phyloP scores from a whole-genome alignment of 1,140 invertebrate species.

The Neodiprion virginianus region DNA sequence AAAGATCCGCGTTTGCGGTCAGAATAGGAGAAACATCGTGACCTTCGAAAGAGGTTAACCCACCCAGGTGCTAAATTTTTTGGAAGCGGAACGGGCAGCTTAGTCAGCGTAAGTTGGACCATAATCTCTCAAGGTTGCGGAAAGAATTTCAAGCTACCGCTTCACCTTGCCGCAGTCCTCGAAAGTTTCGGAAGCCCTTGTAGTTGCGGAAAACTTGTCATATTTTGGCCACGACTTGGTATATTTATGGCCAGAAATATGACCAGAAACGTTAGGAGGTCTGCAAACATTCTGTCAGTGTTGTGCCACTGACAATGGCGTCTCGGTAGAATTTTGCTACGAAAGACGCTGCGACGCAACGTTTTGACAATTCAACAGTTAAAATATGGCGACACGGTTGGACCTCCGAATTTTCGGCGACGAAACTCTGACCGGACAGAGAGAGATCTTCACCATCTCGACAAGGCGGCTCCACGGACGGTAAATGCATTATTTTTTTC shows the following conservation, averaged over 20 bases:
- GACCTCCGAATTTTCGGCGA: constrained; percentile 25
- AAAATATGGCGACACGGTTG: constrained; percentile 24
- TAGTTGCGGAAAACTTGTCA: constrained; percentile 38
- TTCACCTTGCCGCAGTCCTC: background rate
- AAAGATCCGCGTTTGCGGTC: no score
- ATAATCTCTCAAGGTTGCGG: background rate
- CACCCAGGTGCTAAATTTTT: background rate
- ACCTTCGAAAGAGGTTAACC: background rate
- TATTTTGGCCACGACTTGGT: constrained; percentile 52
- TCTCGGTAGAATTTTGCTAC: background rate
- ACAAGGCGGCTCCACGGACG: constrained; percentile 28
- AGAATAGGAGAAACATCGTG: background rate
- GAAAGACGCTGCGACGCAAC: background rate
- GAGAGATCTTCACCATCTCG: background rate
- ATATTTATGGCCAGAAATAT: constrained; percentile 58
- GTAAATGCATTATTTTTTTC: constrained; percentile 38
- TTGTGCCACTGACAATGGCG: background rate
- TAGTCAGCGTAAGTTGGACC: background rate
- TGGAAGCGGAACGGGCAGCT: background rate
- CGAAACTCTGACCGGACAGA: background rate
- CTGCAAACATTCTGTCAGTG: constrained; percentile 39
- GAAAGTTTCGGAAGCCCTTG: background rate
- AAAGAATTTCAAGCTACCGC: constrained; percentile 1
- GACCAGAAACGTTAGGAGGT: constrained; percentile 55
- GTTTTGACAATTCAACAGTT: background rate